Evolutionary conservation across 1,140 invertebrate species (phyloP).

Genomic region (Bombus superbus): DNA sequence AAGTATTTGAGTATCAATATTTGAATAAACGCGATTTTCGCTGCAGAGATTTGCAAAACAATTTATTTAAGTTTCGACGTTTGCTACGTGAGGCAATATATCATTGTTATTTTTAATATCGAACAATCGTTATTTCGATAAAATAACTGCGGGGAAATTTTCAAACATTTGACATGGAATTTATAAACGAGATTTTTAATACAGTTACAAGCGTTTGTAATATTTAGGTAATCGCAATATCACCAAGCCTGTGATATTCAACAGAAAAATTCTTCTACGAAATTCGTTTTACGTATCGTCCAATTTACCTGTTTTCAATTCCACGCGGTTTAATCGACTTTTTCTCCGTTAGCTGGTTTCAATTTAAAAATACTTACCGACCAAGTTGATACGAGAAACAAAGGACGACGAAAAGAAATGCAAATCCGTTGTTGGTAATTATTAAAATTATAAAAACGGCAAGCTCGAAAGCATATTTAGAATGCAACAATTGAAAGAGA

Average conservation of each 20-base stretch:
- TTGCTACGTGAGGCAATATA: background rate
- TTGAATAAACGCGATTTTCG: background rate
- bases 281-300: background rate
- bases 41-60: background rate
- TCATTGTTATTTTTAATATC: background rate
- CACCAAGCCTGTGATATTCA: background rate
- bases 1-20: background rate
- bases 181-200: background rate
- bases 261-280: background rate
- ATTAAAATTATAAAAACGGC: background rate
- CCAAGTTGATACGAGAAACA: background rate
- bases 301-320: background rate
- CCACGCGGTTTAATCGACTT: background rate
- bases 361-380: conserved; percentile 40
- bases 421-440: background rate
- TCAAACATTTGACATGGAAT: background rate
- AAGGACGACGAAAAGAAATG: background rate
- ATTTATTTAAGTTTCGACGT: background rate
- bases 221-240: background rate
- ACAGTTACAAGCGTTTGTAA: background rate
- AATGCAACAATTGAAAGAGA: background rate
- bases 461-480: background rate
- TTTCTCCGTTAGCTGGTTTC: background rate
- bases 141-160: background rate
- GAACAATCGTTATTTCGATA: background rate